Percentiles rank a stretch among this genome's conserved stretches.
Evolutionary conservation across 1,140 invertebrate genomes (phyloP).

Genomic region (Papilio dardanus): DNA sequence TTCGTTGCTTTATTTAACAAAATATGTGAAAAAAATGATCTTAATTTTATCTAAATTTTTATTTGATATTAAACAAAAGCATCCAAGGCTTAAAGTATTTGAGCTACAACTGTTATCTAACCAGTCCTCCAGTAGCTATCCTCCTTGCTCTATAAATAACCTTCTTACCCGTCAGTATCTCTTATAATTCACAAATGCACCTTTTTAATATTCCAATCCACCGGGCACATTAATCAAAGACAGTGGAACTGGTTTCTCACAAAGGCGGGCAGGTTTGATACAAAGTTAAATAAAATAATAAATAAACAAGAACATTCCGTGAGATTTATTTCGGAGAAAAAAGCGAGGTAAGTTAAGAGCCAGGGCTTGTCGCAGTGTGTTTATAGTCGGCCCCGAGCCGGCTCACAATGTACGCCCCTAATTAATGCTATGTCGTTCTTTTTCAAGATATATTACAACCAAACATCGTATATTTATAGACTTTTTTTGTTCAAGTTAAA

Average conservation of each 20-base stretch:
- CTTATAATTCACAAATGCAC: constrained; percentile 71
- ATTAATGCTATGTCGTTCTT: constrained; percentile 70
- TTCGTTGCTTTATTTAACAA: neutral
- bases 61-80: neutral
- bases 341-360: constrained; percentile 69
- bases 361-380: constrained; percentile 70
- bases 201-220: constrained; percentile 71
- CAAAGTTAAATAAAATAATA: constrained; percentile 82
- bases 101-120: constrained; percentile 45
- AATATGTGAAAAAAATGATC: too few species aligned
- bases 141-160: constrained; percentile 72
- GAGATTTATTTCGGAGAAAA: constrained; percentile 81
- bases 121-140: constrained; percentile 48
- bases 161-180: constrained; percentile 66
- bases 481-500: constrained; percentile 45
- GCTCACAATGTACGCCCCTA: constrained; percentile 69
- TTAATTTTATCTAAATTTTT: neutral
- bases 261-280: constrained; percentile 69
- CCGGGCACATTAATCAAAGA: constrained; percentile 74
- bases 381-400: constrained; percentile 69
- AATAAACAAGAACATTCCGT: constrained; percentile 75
- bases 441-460: constrained; percentile 63
- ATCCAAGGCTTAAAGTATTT: neutral
- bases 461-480: constrained; percentile 52
- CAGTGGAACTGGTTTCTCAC: constrained; percentile 68